A percentile compares a stretch with the other conserved stretches of the same genome.
Conservation (phyloP, 2,797 vertebrate genomes). For the Harpagifer antarcticus region DNA sequence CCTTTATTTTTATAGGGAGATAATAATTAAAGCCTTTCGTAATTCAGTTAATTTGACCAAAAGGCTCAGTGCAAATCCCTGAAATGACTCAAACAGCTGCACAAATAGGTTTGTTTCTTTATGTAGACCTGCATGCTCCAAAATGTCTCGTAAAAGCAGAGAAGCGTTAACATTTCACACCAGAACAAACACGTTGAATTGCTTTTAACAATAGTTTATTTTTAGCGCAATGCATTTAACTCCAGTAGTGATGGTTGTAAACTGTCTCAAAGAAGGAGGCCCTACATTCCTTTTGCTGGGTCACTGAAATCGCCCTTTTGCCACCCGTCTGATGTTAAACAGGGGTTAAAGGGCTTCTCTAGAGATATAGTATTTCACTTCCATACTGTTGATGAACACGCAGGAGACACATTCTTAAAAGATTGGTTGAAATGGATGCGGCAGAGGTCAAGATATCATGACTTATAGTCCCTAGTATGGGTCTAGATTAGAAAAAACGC, state of each 20-base stretch:
- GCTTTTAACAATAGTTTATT: not conserved
- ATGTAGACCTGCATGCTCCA: not conserved
- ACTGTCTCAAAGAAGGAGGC: not conserved
- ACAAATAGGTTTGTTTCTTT: not conserved
- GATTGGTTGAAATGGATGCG: not conserved
- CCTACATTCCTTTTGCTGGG: not conserved
- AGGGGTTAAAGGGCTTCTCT: not conserved
- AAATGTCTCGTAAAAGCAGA: not conserved
- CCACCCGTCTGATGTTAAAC: not conserved
- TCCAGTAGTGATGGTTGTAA: not conserved
- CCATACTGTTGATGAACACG: rapidly evolving
- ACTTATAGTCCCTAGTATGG: not conserved
- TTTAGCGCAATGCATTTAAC: not conserved
- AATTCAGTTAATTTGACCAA: slow-evolving; percentile 22
- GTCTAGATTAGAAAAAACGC: not conserved
- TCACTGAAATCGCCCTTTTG: not conserved
- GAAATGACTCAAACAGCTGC: not conserved
- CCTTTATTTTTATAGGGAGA: slow-evolving; percentile 10
- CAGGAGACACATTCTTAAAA: not conserved
- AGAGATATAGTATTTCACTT: not conserved
- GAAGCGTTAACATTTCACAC: not conserved
- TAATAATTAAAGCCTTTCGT: not conserved
- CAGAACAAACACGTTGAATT: not conserved
- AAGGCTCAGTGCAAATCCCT: not conserved
- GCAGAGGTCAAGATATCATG: not conserved